A percentile compares a stretch with the other conserved stretches of the same genome.
phyloP scores from a whole-genome alignment of 2,113 vertebrate genomes.

The Phoenicopterus ruber region DNA sequence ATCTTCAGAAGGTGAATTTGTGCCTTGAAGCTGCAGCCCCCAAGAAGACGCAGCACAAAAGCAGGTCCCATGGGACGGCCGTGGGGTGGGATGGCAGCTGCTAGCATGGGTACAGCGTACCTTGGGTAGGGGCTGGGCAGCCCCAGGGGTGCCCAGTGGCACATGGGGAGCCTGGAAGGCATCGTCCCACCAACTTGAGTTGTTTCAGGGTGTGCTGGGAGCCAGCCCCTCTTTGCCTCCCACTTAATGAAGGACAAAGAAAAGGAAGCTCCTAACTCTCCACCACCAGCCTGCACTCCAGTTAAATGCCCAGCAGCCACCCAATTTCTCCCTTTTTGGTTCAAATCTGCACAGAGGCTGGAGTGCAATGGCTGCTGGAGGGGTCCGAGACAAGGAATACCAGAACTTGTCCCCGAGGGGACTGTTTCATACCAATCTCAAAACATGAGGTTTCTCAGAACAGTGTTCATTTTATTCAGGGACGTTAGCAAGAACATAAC shows the following conservation, averaged over 20 bases:
- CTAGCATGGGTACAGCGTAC: not conserved
- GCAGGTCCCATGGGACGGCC: not conserved
- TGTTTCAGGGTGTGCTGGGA: not conserved
- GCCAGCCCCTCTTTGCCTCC: not conserved
- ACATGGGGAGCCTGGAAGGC: not conserved
- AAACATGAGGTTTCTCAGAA: not conserved
- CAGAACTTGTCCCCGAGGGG: not conserved
- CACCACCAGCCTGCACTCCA: not conserved
- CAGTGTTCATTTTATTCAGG: not conserved
- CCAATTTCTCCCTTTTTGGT: not conserved
- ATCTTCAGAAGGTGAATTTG: not conserved
- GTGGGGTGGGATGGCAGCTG: not conserved
- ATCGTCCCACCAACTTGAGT: not conserved
- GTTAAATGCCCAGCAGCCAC: not conserved
- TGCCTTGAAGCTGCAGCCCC: not conserved
- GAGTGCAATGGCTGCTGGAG: not conserved
- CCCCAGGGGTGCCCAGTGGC: fast-evolving
- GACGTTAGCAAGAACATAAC: not conserved
- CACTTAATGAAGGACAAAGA: not conserved
- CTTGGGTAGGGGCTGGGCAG: not conserved
- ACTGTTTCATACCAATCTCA: not conserved
- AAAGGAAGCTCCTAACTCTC: not conserved
- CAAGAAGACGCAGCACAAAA: not conserved
- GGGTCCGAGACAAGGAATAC: not conserved
- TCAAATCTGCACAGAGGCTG: not conserved